Percentiles rank a stretch among this genome's conserved stretches.
phyloP scores from a whole-genome alignment of 2,797 vertebrate genomes.

The Chromobotia macracanthus region DNA sequence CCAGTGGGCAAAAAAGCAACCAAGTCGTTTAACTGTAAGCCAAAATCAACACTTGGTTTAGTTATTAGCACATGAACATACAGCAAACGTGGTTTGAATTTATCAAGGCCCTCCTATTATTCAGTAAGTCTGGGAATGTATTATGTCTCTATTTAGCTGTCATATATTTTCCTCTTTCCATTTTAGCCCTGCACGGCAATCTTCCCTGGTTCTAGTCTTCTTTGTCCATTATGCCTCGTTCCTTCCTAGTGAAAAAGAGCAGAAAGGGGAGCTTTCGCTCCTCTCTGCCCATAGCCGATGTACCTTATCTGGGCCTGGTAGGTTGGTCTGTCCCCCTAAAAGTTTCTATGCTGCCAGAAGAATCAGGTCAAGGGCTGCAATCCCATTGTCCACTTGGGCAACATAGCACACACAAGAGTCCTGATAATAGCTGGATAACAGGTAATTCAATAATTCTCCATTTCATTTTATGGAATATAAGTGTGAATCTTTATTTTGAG shows the following conservation, averaged over 20 bases:
- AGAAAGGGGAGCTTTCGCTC: constrained; percentile 68
- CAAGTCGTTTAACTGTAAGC: not conserved
- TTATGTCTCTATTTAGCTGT: not conserved
- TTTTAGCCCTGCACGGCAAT: not conserved
- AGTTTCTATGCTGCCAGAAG: constrained; percentile 21
- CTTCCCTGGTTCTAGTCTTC: not conserved
- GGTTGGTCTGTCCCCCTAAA: constrained; percentile 17
- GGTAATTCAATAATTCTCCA: not conserved
- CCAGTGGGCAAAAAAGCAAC: not conserved
- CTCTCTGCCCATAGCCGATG: constrained; percentile 54
- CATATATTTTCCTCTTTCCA: not conserved
- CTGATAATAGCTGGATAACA: constrained; percentile 22
- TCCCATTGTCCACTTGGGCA: constrained; percentile 39
- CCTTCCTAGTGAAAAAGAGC: constrained; percentile 76
- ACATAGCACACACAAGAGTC: not conserved
- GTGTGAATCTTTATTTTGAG: too few species aligned
- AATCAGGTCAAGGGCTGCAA: constrained; percentile 42
- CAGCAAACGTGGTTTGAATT: not conserved
- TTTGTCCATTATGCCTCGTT: constrained; percentile 74
- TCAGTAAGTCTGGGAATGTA: not conserved
- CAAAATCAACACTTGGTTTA: not conserved
- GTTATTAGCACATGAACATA: not conserved
- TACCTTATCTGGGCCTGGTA: constrained; percentile 44
- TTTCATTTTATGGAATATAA: not conserved
- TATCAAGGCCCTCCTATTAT: not conserved